Evolutionary conservation across 2,888 invertebrate genomes (phyloP).

Genomic region (Xestia rhomboidea): DNA sequence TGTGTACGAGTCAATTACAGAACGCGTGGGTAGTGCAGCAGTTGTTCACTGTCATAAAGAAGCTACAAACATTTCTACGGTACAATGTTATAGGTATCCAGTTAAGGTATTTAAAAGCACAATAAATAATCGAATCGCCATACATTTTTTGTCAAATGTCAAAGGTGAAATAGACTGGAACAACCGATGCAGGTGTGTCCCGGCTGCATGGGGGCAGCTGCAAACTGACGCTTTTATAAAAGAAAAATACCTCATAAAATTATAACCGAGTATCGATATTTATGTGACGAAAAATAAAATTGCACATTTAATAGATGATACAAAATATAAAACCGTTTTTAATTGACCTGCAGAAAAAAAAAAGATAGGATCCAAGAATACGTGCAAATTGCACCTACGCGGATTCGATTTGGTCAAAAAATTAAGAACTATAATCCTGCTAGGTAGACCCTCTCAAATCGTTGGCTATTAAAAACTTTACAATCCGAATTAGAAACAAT

Average conservation of each 20-base stretch:
- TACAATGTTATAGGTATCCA: conserved; percentile 36
- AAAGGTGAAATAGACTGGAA: conserved; percentile 81
- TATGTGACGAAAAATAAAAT: conserved; percentile 63
- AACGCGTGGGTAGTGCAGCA: conserved; percentile 51
- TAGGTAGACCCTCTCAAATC: conserved; percentile 65
- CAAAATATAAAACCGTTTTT: conserved; percentile 53
- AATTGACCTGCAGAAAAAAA: conserved; percentile 61
- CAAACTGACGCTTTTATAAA: conserved; percentile 69
- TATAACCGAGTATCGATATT: conserved; percentile 69
- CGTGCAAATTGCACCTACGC: conserved; percentile 57
- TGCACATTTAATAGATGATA: conserved; percentile 56
- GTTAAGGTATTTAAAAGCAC: conserved; percentile 59
- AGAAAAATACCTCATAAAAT: conserved; percentile 70
- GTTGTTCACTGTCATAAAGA: conserved; percentile 54
- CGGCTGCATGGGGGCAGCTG: conserved; percentile 75
- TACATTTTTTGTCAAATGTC: conserved; percentile 80
- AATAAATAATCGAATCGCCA: conserved; percentile 66
- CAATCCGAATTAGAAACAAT: conserved; percentile 66
- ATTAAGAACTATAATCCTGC: conserved; percentile 59
- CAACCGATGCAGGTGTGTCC: conserved; percentile 80
- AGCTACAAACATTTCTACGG: conserved; percentile 49
- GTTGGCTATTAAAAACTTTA: conserved; percentile 65
- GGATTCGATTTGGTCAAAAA: conserved; percentile 64
- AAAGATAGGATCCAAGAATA: conserved; percentile 68
- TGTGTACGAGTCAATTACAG: conserved; percentile 70